Base-by-base conservation (phyloP, 2,113 vertebrate genomes). In the Aphelocoma coerulescens region DNA sequence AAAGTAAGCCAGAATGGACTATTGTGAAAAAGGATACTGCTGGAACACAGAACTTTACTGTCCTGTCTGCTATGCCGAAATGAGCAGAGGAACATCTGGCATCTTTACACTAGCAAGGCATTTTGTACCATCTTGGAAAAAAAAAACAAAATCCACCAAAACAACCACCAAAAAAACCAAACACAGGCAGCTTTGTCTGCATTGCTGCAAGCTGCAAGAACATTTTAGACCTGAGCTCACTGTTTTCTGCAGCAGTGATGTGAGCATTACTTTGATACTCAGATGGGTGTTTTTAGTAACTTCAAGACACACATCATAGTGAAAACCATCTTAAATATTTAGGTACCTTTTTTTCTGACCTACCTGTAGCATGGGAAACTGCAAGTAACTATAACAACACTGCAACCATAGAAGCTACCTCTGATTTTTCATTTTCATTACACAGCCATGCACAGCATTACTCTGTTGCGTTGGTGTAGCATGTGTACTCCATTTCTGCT, bases 101-200 rank as follows among this genome's bases (percentile, higher is more conserved):
- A 4, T 23, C 30, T 43, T 77, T 82, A 69, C 27, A 37, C 11
- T 7, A 80, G 22, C 6, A 77, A 74, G 4, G 13, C 22, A 57
- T 48, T 74, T 73, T 28, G 2, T 69, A 22, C 2, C 1, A 22
- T 77, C 28, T 77, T 37, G 22, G 8, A 3, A 30, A 49, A 81
- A 81, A 19, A 0, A 0, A 3, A 16, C 16, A 13, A 66, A 51
- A 2, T 13, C 5, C 9, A 43, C 16, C 0, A 0, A 32, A 67
- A 58, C 13, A 24, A 21, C 13, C 15, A 54, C 13, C 10, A 46
- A 74, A 68, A 27, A 72, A 69, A 48, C 2, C 4, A 30, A 81
- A 48, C 10, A 39, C 20, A 39, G 8, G 6, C 26, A 32, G 11
- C 30, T 77, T 55, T 41, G 5, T 51, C 33, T 85, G 30, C 0